These are phyloP conservation scores for Lycodopsis pacificus DNA, from an alignment of 2,797 vertebrate genomes.

Conservation along the genomic window DNA sequence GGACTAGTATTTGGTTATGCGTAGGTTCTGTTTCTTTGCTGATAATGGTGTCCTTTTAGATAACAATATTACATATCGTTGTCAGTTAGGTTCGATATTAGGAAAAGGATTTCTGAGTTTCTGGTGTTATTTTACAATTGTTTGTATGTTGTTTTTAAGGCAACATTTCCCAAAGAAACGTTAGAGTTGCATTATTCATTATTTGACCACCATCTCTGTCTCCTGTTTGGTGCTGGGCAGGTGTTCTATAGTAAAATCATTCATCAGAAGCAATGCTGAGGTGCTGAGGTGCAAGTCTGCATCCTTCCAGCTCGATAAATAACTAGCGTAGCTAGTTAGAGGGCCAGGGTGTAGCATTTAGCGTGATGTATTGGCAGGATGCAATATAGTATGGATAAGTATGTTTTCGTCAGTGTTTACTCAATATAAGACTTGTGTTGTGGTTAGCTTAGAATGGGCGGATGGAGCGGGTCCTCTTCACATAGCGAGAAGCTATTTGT, in stretches of 20 bases:
- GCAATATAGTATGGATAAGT: too few species aligned
- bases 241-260: too few species aligned
- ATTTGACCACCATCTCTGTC: background rate
- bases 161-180: background rate
- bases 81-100: background rate
- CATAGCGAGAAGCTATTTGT: background rate
- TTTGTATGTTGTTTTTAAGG: background rate
- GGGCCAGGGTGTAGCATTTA: too few species aligned
- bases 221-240: too few species aligned
- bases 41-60: background rate
- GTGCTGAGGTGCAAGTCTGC: too few species aligned
- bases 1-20: background rate
- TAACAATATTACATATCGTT: background rate
- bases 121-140: background rate
- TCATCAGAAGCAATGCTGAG: too few species aligned
- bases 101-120: background rate
- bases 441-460: too few species aligned
- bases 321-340: too few species aligned
- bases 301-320: too few species aligned
- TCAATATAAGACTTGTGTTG: too few species aligned
- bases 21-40: constrained; percentile 6
- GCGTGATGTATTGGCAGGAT: too few species aligned
- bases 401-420: too few species aligned
- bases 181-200: background rate
- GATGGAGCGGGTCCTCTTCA: background rate